phyloP scores from a whole-genome alignment of 2,888 invertebrate species.

The Drosophila nr. medialis region DNA sequence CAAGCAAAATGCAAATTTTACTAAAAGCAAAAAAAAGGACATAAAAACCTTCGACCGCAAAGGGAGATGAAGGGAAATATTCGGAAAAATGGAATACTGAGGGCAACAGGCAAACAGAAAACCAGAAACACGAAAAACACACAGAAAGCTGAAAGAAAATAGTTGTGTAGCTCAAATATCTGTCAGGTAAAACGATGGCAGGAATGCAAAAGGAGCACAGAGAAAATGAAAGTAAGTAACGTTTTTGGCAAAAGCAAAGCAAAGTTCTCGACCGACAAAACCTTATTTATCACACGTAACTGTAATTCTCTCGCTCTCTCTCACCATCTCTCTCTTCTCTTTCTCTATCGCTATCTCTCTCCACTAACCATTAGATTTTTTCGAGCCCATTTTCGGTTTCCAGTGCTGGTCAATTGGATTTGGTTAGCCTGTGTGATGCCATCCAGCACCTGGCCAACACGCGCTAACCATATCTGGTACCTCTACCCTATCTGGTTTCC shows the following conservation, averaged over 20 bases:
- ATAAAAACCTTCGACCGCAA: slow-evolving; percentile 21
- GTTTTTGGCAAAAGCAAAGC: slow-evolving; percentile 33
- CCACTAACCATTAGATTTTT: slow-evolving; percentile 34
- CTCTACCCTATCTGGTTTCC: slow-evolving; percentile 17
- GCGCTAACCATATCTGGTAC: not conserved
- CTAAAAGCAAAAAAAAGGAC: slow-evolving; percentile 55
- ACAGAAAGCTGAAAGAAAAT: slow-evolving; percentile 46
- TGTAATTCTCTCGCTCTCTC: slow-evolving; percentile 9
- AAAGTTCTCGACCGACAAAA: slow-evolving; percentile 58
- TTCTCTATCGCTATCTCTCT: not conserved
- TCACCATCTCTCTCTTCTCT: not conserved
- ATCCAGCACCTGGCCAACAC: slow-evolving; percentile 16
- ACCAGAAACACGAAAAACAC: slow-evolving; percentile 9
- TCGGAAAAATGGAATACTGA: not conserved
- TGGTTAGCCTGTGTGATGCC: slow-evolving; percentile 49
- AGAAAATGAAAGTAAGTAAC: slow-evolving; percentile 50
- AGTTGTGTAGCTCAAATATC: slow-evolving; percentile 50
- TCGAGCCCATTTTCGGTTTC: slow-evolving; percentile 58
- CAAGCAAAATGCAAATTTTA: slow-evolving; percentile 76
- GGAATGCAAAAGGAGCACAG: slow-evolving; percentile 30
- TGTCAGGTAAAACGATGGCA: slow-evolving; percentile 60
- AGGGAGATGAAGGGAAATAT: slow-evolving; percentile 19
- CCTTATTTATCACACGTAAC: slow-evolving; percentile 74
- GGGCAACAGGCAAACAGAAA: slow-evolving; percentile 19
- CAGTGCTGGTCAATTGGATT: slow-evolving; percentile 76